phyloP scores from a whole-genome alignment of 1,140 invertebrate genomes.

The Pemphigus obesinymphae region DNA sequence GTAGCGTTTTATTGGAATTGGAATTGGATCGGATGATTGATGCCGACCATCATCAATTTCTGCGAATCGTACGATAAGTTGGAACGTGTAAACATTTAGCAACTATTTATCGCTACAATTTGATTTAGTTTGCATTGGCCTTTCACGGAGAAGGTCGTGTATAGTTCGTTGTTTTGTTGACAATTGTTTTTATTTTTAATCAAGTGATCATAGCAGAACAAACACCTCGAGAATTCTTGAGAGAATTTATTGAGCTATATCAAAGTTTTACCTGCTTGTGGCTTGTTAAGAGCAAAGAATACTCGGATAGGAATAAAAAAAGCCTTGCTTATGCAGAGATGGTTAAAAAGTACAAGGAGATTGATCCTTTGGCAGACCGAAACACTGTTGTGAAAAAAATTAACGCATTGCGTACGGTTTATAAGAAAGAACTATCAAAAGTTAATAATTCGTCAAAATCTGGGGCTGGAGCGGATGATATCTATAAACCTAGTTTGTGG shows the following conservation, averaged over 20 bases:
- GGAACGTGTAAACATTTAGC: conserved; percentile 20
- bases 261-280: conserved; percentile 27
- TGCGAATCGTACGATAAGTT: conserved; percentile 39
- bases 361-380: conserved; percentile 38
- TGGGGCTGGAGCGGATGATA: conserved; percentile 45
- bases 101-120: conserved; percentile 20
- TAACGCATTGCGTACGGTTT: conserved; percentile 43
- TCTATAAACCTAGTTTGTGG: conserved; percentile 49
- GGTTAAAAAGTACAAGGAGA: conserved; percentile 44
- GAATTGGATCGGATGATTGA: conserved; percentile 38
- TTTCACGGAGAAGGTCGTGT: background rate
- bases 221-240: conserved; percentile 16
- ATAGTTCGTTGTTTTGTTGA: conserved; percentile 8
- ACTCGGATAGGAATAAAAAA: conserved; percentile 32
- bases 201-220: background rate
- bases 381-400: conserved; percentile 45
- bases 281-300: conserved; percentile 38
- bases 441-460: conserved; percentile 44
- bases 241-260: conserved; percentile 41
- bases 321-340: conserved; percentile 42
- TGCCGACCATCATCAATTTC: conserved; percentile 32
- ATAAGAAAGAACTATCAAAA: conserved; percentile 48
- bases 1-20: conserved; percentile 41
- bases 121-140: conserved; percentile 46
- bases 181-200: background rate